phyloP scores from a whole-genome alignment of 2,113 vertebrate species.

The Garra rufa region DNA sequence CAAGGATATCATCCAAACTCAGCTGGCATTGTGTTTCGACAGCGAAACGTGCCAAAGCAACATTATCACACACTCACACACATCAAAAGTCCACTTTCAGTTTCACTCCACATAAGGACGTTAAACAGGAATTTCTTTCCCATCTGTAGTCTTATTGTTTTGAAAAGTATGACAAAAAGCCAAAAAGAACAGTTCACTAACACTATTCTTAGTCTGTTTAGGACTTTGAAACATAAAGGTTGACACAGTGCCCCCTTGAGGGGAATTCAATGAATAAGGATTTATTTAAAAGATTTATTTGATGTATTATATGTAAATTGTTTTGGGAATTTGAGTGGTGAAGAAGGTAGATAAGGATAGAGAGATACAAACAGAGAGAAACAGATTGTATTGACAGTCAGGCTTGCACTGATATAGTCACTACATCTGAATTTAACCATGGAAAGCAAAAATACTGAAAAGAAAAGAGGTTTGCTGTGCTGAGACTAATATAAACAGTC shows the following conservation, averaged over 20 bases:
- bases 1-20: slow-evolving; percentile 8
- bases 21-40: slow-evolving; percentile 10
- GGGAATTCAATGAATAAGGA: not conserved
- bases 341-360: not conserved
- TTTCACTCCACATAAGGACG: not conserved
- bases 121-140: not conserved
- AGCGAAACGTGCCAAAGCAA: not conserved
- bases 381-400: not conserved
- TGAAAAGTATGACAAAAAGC: not conserved
- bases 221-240: not conserved
- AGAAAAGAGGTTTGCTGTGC: not conserved
- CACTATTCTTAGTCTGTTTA: not conserved
- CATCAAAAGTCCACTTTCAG: slow-evolving; percentile 13
- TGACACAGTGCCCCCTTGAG: slow-evolving; percentile 16
- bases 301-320: not conserved
- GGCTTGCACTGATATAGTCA: not conserved
- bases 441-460: not conserved
- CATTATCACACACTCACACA: slow-evolving; percentile 36
- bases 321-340: not conserved
- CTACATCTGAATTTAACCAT: not conserved
- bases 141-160: not conserved
- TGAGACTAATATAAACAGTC: not conserved
- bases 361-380: no score
- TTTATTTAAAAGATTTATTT: not conserved
- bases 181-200: not conserved